phyloP scores from a whole-genome alignment of 2,797 vertebrate species.

The Podarcis siculus region DNA sequence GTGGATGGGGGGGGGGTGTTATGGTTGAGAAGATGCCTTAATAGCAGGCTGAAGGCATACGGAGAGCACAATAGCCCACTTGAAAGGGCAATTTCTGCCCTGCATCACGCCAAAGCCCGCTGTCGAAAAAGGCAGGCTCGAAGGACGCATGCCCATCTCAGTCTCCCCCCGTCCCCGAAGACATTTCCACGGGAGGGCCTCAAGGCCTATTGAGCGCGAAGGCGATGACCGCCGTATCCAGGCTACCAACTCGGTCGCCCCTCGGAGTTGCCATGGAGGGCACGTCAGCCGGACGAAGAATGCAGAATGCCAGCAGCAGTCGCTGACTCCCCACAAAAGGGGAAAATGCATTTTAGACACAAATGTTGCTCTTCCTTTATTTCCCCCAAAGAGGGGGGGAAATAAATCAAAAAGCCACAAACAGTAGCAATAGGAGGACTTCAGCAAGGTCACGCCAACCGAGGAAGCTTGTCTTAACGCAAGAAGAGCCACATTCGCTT shows the following conservation, averaged over 20 bases:
- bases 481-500: too few species aligned
- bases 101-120: not conserved
- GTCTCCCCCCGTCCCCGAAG: not conserved
- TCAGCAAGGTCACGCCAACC: not conserved
- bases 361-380: not conserved
- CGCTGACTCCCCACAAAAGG: not conserved
- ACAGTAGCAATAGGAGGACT: not conserved
- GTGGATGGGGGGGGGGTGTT: too few species aligned
- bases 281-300: not conserved
- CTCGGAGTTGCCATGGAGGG: not conserved
- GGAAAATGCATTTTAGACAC: not conserved
- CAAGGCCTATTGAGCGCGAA: slow-evolving; percentile 15
- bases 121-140: not conserved
- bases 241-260: not conserved
- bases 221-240: accelerated
- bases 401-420: not conserved
- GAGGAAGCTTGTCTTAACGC: too few species aligned
- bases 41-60: not conserved
- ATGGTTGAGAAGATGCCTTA: not conserved
- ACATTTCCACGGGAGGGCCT: slow-evolving; percentile 6
- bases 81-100: slow-evolving; percentile 15
- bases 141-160: not conserved
- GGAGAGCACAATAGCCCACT: slow-evolving; percentile 27
- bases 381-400: not conserved
- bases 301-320: accelerated